A percentile compares a stretch with the other conserved stretches of the same genome.
phyloP scores from a whole-genome alignment of 2,113 vertebrate genomes.

The Anolis carolinensis region DNA sequence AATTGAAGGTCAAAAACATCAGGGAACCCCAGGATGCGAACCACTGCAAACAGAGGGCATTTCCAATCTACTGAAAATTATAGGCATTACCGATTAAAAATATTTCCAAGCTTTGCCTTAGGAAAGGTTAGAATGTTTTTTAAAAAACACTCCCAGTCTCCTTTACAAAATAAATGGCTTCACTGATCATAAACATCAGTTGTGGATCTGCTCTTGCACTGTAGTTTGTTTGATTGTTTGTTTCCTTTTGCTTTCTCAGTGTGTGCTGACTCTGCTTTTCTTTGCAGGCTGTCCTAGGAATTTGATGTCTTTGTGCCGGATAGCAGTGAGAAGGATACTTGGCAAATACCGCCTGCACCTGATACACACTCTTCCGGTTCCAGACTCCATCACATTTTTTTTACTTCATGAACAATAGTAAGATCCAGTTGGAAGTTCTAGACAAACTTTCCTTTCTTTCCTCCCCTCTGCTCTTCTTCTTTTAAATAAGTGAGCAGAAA shows the following conservation, averaged over 20 bases:
- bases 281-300: constrained; percentile 78
- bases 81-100: too few species aligned
- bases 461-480: too few species aligned
- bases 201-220: background rate
- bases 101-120: background rate
- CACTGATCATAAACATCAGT: background rate
- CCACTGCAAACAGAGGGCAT: too few species aligned
- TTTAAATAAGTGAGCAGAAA: background rate
- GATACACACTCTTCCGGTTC: constrained; percentile 84
- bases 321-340: constrained; percentile 82
- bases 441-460: constrained; percentile 17
- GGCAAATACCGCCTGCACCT: constrained; percentile 85
- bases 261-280: constrained; percentile 13
- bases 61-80: too few species aligned
- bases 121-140: background rate
- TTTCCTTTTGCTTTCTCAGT: background rate
- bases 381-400: constrained; percentile 85
- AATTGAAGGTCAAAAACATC: too few species aligned
- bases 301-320: constrained; percentile 86
- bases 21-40: too few species aligned
- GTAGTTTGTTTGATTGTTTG: background rate
- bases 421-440: background rate
- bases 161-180: background rate
- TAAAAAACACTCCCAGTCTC: background rate
- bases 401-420: constrained; percentile 79